A percentile compares a stretch with the other conserved stretches of the same genome.
phyloP scores from a whole-genome alignment of 2,888 invertebrate species.

The Lasioglossum marginatum region DNA sequence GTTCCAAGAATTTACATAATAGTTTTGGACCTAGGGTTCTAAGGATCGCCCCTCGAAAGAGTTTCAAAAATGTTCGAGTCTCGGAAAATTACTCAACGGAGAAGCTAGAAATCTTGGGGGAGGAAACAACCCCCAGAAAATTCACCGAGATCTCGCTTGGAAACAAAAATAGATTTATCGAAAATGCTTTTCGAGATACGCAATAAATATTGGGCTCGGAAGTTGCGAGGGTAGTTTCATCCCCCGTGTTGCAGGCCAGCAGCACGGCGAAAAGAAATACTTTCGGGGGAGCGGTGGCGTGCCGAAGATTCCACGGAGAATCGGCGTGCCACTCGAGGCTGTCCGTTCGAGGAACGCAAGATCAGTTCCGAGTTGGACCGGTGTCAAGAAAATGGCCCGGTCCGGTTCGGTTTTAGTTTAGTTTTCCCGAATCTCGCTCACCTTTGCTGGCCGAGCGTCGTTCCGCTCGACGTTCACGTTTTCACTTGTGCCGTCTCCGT shows the following conservation, averaged over 20 bases:
- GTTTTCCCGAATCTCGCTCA: constrained; percentile 44
- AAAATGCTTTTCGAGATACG: not conserved
- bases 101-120: not conserved
- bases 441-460: constrained; percentile 62
- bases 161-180: not conserved
- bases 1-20: not conserved
- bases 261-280: not conserved
- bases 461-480: constrained; percentile 59
- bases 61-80: not conserved
- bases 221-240: not conserved
- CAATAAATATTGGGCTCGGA: not conserved
- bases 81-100: not conserved
- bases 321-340: not conserved
- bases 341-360: not conserved
- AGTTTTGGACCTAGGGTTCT: not conserved
- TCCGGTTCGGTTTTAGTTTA: constrained; percentile 32
- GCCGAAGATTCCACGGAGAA: not conserved
- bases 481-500: constrained; percentile 21
- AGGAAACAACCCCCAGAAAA: not conserved
- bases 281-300: not conserved
- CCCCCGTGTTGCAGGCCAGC: not conserved
- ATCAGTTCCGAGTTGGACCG: constrained; percentile 12
- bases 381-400: constrained; percentile 16
- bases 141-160: not conserved
- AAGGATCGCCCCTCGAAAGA: not conserved